Percentiles rank a stretch among this genome's conserved stretches.
Evolutionary conservation across 2,888 invertebrate genomes (phyloP).

Genomic region (Drosophila phalerata): DNA sequence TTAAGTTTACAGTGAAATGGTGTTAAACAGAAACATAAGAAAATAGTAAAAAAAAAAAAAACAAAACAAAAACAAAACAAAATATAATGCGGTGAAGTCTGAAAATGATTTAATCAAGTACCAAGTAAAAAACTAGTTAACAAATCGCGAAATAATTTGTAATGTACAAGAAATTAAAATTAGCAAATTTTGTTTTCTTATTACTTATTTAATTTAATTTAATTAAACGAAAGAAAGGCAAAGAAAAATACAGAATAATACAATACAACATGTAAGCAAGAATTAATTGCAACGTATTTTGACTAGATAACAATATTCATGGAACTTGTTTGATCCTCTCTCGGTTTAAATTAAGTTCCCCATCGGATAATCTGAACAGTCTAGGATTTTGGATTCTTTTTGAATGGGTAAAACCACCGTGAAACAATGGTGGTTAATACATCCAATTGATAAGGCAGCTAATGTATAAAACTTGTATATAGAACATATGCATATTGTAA

Average conservation of each 20-base stretch:
- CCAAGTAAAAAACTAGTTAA: constrained; percentile 68
- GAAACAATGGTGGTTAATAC: constrained; percentile 5
- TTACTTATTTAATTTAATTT: constrained; percentile 83
- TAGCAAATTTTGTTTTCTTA: constrained; percentile 66
- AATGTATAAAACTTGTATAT: constrained; percentile 61
- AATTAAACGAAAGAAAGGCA: constrained; percentile 85
- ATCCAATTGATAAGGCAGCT: constrained; percentile 31
- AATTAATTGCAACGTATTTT: constrained; percentile 33
- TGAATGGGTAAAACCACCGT: not conserved
- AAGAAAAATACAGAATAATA: constrained; percentile 61
- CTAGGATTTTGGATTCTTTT: not conserved
- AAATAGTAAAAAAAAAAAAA: constrained; percentile 35
- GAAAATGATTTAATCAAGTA: constrained; percentile 83
- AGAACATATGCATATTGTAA: constrained; percentile 50
- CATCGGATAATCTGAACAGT: constrained; percentile 16
- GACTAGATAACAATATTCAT: constrained; percentile 35
- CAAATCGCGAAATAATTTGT: constrained; percentile 64
- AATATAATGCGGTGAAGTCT: constrained; percentile 82
- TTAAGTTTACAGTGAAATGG: constrained; percentile 65
- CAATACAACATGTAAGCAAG: constrained; percentile 51
- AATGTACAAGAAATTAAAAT: constrained; percentile 65
- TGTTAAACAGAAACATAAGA: constrained; percentile 39
- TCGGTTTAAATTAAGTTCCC: not conserved
- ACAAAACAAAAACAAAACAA: constrained; percentile 40
- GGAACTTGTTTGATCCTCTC: constrained; percentile 3